A percentile compares a stretch with the other conserved stretches of the same genome.
Evolutionary conservation across 2,888 invertebrate species (phyloP).

Genomic region (Chymomyza procnemis): DNA sequence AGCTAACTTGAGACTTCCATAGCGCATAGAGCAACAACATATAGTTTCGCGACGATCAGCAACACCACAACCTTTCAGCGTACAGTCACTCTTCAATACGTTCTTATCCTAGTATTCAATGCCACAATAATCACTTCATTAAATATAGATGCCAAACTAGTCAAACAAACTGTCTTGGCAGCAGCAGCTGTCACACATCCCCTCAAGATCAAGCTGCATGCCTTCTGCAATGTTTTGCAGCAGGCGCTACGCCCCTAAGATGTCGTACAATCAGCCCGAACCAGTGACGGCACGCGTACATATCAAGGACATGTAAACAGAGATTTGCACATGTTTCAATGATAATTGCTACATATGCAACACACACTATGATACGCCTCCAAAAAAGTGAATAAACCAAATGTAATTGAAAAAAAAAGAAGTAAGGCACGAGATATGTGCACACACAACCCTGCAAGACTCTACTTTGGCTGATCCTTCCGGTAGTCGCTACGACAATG

Average conservation of each 20-base stretch:
- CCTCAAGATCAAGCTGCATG: conserved; percentile 43
- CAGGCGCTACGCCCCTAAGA: conserved; percentile 51
- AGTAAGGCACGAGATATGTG: conserved; percentile 25
- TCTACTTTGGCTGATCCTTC: conserved; percentile 66
- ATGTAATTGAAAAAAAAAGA: background rate
- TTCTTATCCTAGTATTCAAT: background rate
- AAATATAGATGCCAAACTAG: conserved; percentile 5
- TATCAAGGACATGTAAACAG: conserved; percentile 24
- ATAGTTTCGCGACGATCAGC: no score
- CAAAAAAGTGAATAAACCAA: conserved; percentile 25
- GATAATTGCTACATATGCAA: conserved; percentile 77
- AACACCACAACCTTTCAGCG: no score
- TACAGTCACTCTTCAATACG: background rate
- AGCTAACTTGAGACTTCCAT: no score
- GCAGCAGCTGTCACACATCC: conserved; percentile 30
- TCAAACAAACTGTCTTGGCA: background rate
- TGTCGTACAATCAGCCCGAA: conserved; percentile 24
- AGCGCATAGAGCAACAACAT: no score
- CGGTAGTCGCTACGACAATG: conserved; percentile 58
- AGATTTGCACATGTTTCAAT: conserved; percentile 72
- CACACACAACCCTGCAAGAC: conserved; percentile 49
- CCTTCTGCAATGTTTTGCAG: conserved; percentile 50
- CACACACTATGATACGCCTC: conserved; percentile 61
- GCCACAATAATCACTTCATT: conserved; percentile 5
- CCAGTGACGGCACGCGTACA: conserved; percentile 43